Conservation (phyloP, 2,797 vertebrate species). For the Numenius phaeopus region DNA sequence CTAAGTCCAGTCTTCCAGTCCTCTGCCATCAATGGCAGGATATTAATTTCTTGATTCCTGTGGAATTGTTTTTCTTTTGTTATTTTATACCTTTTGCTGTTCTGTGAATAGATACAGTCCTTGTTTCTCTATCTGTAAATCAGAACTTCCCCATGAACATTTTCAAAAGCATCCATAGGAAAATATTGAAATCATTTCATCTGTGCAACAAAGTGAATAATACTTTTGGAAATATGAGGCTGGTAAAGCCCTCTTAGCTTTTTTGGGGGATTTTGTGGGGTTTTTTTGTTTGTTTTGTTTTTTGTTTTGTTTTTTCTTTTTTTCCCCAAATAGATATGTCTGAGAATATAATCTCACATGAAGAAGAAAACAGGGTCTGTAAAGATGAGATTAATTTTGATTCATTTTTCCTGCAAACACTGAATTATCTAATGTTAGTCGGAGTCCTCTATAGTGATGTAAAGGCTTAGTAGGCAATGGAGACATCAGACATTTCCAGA, state of each 20-base stretch:
- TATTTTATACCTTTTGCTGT: not conserved
- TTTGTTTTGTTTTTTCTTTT: fast-evolving
- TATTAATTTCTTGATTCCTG: not conserved
- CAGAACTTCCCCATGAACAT: not conserved
- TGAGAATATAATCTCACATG: not conserved
- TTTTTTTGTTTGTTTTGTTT: no score
- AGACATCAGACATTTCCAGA: not conserved
- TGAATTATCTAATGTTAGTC: not conserved
- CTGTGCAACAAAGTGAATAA: not conserved
- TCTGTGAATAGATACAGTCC: not conserved
- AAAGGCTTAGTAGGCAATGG: not conserved
- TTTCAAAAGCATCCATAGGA: not conserved
- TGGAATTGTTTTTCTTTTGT: not conserved
- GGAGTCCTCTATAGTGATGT: not conserved
- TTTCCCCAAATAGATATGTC: not conserved
- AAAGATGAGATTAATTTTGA: not conserved
- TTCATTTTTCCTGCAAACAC: not conserved
- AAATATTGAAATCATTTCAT: not conserved
- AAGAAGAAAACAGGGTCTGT: not conserved
- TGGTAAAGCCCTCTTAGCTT: fast-evolving
- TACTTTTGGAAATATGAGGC: not conserved
- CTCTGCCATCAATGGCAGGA: not conserved
- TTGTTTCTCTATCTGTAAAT: not conserved
- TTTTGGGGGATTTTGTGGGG: not conserved
- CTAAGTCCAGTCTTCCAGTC: not conserved